These are phyloP conservation scores for Pangasianodon hypophthalmus DNA, from an alignment of 2,113 vertebrate genomes.

Conservation along the genomic window DNA sequence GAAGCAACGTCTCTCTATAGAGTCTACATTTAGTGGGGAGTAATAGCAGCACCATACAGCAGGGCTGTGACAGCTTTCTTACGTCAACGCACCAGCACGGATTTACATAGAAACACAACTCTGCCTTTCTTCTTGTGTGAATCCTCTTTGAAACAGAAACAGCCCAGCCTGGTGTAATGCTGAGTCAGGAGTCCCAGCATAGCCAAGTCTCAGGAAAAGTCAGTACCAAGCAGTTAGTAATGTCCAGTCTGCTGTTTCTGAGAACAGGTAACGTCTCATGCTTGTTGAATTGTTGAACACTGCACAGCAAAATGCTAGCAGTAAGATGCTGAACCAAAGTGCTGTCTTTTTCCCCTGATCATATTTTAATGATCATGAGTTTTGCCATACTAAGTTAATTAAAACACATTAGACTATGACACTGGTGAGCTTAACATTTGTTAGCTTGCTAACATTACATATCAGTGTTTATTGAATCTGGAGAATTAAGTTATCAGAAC, in stretches of 20 bases:
- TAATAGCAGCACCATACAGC: not conserved
- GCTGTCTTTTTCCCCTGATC: not conserved
- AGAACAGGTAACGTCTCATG: not conserved
- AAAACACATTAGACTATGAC: not conserved
- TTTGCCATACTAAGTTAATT: not conserved
- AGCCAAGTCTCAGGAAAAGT: not conserved
- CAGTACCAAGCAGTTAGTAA: not conserved
- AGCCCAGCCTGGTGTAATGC: not conserved
- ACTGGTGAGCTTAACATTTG: not conserved
- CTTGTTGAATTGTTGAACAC: not conserved
- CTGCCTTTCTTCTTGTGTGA: not conserved
- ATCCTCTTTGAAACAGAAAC: not conserved
- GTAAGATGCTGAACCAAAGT: not conserved
- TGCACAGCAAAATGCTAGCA: not conserved
- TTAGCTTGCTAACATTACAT: not conserved
- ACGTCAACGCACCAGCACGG: not conserved
- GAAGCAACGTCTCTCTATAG: not conserved
- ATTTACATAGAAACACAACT: conserved; percentile 13
- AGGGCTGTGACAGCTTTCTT: not conserved
- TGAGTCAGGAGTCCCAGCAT: not conserved
- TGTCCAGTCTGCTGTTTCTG: not conserved
- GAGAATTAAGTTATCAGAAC: not conserved
- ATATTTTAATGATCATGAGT: not conserved
- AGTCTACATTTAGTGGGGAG: not conserved
- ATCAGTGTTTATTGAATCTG: not conserved